Evolutionary conservation across 2,113 vertebrate species (phyloP).

Genomic region (Benitochromis conjunctus): DNA sequence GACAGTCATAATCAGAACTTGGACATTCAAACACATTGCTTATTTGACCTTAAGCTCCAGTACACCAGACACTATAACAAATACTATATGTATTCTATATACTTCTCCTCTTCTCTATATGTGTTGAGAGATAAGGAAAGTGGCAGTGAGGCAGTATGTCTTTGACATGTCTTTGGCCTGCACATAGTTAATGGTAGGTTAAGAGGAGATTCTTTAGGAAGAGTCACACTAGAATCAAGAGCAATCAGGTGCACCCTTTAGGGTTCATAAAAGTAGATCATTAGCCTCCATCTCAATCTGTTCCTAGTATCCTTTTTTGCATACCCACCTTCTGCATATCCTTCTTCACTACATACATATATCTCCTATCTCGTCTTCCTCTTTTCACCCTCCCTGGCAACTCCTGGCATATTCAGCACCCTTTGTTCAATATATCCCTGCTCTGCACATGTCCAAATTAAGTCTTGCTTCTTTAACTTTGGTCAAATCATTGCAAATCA

Average conservation of each 20-base stretch:
- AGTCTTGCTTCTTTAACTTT: too few species aligned
- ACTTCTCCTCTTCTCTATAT: not conserved
- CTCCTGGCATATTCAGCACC: too few species aligned
- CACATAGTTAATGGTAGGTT: not conserved
- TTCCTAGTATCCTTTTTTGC: not conserved
- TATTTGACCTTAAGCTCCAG: not conserved
- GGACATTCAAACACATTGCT: not conserved
- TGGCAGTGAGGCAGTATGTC: not conserved
- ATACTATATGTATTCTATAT: not conserved
- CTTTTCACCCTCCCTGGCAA: not conserved
- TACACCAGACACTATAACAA: too few species aligned
- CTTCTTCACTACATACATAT: not conserved
- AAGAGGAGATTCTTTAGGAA: not conserved
- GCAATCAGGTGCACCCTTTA: not conserved
- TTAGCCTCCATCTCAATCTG: not conserved
- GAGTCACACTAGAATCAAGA: not conserved
- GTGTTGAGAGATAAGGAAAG: not conserved
- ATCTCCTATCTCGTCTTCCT: not conserved
- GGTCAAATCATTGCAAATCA: not conserved
- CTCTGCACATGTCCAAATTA: too few species aligned
- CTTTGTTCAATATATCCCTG: too few species aligned
- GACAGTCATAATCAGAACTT: not conserved
- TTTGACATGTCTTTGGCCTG: not conserved
- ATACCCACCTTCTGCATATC: not conserved
- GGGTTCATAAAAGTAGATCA: not conserved